A percentile compares a stretch with the other conserved stretches of the same genome.
These are phyloP conservation scores for Forbesichthys agassizii DNA, from an alignment of 2,113 vertebrate species.

Conservation along the genomic window DNA sequence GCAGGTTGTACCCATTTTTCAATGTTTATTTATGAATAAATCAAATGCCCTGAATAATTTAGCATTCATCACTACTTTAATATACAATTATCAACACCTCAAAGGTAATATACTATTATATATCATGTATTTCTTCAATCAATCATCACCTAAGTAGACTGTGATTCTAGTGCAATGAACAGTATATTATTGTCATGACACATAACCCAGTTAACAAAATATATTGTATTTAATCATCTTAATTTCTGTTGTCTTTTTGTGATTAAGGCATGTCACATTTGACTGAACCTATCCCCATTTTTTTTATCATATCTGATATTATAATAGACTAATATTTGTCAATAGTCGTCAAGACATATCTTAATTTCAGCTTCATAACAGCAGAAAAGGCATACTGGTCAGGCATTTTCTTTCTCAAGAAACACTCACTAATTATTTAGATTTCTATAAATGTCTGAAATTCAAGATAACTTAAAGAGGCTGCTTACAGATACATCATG, in stretches of 20 bases:
- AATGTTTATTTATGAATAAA: conserved; percentile 35
- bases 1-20: background rate
- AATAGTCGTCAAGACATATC: too few relatives aligned
- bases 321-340: too few relatives aligned
- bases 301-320: background rate
- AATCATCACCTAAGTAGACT: background rate
- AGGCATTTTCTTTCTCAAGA: background rate
- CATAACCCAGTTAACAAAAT: background rate
- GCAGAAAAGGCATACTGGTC: conserved; percentile 50
- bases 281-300: too few relatives aligned
- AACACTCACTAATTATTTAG: conserved; percentile 19
- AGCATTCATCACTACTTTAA: background rate
- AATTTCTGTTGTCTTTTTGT: background rate
- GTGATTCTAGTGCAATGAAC: conserved; percentile 44
- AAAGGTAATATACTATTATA: conserved; percentile 6
- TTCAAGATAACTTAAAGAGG: background rate
- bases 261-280: too few relatives aligned
- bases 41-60: background rate
- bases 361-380: conserved; percentile 7
- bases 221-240: too few relatives aligned
- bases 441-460: conserved; percentile 4
- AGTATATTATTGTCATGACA: conserved; percentile 12
- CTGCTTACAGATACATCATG: conserved; percentile 7
- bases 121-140: background rate
- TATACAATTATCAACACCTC: background rate